Base-by-base conservation (phyloP, 2,113 vertebrate genomes). In the Anseranas semipalmata region DNA sequence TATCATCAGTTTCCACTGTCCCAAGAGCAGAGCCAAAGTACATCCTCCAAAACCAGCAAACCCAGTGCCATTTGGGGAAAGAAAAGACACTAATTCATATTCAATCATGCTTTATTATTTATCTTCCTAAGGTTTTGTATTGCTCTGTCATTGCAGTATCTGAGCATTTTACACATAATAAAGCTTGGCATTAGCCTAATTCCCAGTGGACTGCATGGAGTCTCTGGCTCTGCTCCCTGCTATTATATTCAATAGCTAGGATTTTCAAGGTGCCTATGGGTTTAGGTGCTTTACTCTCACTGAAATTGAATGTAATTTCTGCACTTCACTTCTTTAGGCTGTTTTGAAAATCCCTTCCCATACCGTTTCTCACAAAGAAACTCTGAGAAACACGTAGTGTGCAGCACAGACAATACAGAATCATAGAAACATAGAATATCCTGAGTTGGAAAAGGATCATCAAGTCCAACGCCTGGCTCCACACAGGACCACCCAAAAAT, bases 81-180 rank as follows among this genome's bases (percentile, higher is more conserved):
- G 66, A 91, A 87, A 74, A 63, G 25, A 74, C 4, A 52, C 20
- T 56, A 25, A 63, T 77, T 90, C n/a, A 53, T 88, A 90, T 83
- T 81, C 88, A 94, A 93, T 85, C 43, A 53, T 60, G 18, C 56
- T 84, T 93, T 95, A 84, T 90, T 92, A 81, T 93, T 76, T 86
- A 33, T 35, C 87, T 73, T 9, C 56, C 77, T 75, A 81, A 71
- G 65, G 27, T 59, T 94, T 91, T 77, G 32, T 81, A 84, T 48
- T 89, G 65, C 46, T 93, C 56, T 90, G 60, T 90, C 56, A 32
- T 28, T 77, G 60, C 65, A 92, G n/a, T 67, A 65, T 67, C 79
- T 65, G 39, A 89, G 32, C 2, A 1, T 71, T 95, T 81, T 81
- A 71, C 30, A 75, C 73, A 58, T 68, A 75, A 88, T 78, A 85